Conservation (phyloP, 2,797 vertebrate genomes). For the Muscicapa comitata region DNA sequence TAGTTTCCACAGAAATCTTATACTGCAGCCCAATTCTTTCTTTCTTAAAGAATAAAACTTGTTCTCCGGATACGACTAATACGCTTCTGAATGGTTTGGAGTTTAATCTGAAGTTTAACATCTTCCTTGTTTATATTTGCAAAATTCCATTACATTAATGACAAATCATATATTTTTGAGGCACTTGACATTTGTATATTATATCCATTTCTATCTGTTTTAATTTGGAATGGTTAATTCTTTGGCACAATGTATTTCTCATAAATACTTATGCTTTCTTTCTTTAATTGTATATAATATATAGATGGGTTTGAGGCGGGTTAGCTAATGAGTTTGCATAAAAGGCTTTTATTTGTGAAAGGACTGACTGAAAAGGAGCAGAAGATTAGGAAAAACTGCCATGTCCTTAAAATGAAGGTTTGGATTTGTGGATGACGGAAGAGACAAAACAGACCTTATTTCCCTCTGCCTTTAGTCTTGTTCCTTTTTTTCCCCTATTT, state of each 20-base stretch:
- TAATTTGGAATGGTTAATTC: not conserved
- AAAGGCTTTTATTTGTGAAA: not conserved
- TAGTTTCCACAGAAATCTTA: not conserved
- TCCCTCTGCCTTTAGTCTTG: not conserved
- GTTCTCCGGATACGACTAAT: not conserved
- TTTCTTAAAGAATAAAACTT: not conserved
- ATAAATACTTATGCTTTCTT: not conserved
- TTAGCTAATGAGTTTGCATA: not conserved
- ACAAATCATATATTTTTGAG: not conserved
- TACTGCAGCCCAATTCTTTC: not conserved
- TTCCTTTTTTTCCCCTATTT: not conserved
- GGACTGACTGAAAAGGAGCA: not conserved
- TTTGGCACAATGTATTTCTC: not conserved
- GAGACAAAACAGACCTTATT: not conserved
- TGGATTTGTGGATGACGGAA: not conserved
- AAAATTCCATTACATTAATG: not conserved
- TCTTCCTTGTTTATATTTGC: not conserved
- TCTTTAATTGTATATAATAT: not conserved
- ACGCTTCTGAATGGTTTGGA: not conserved
- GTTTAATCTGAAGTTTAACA: not conserved
- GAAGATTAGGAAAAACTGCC: not conserved
- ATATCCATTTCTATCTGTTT: not conserved
- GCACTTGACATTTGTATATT: not conserved
- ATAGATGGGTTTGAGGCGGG: not conserved
- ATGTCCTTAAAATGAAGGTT: not conserved